A percentile compares a stretch with the other conserved stretches of the same genome.
Evolutionary conservation across 2,888 invertebrate genomes (phyloP).

Genomic region (Andricus curvator): DNA sequence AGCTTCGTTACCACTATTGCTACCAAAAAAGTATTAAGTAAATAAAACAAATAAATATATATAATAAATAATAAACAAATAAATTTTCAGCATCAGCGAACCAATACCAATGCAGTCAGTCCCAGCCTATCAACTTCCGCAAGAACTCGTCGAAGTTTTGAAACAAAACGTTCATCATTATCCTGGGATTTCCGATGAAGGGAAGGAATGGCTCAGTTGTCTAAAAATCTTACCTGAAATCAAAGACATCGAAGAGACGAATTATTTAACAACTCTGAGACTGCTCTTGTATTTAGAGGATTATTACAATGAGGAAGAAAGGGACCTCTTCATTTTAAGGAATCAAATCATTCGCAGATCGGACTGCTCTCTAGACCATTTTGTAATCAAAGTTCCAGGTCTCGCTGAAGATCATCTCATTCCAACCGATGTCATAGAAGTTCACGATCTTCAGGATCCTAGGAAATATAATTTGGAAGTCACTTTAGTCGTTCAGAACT

Average conservation of each 20-base stretch:
- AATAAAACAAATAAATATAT: too few species aligned
- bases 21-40: too few species aligned
- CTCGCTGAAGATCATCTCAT: constrained; percentile 12
- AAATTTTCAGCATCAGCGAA: neutral
- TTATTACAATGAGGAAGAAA: constrained; percentile 10
- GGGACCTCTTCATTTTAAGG: neutral
- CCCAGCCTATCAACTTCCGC: constrained; percentile 17
- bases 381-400: constrained; percentile 20
- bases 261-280: constrained; percentile 13
- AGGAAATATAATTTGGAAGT: neutral
- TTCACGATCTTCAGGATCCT: neutral
- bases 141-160: constrained; percentile 10
- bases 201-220: neutral
- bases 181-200: constrained; percentile 14
- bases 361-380: neutral
- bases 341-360: neutral
- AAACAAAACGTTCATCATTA: neutral
- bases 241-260: neutral
- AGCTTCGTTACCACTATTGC: too few species aligned
- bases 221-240: neutral
- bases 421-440: constrained; percentile 5
- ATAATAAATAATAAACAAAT: too few species aligned
- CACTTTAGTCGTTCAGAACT: constrained; percentile 1
- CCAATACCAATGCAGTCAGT: neutral
- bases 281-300: constrained; percentile 25